phyloP scores from a whole-genome alignment of 2,888 invertebrate species.

The Hemaris fuciformis region DNA sequence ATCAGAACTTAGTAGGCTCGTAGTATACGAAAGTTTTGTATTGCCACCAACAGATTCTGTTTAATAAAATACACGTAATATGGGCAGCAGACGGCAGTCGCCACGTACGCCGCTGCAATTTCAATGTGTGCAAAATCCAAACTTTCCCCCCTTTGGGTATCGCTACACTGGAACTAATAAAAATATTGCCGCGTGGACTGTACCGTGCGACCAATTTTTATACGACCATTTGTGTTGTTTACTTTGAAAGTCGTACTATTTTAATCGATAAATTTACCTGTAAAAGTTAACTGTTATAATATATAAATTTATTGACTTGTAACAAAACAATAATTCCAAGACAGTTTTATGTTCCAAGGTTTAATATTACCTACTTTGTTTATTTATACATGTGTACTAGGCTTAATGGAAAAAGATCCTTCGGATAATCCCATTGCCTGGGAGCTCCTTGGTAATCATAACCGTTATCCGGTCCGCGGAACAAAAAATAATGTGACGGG shows the following conservation, averaged over 20 bases:
- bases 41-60: not conserved
- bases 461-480: no score
- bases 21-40: not conserved
- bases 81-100: not conserved
- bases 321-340: no score
- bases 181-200: conserved; percentile 47
- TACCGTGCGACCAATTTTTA: conserved; percentile 26
- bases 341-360: no score
- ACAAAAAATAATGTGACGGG: no score
- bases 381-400: no score
- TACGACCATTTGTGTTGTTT: conserved; percentile 13
- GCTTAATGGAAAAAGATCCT: no score
- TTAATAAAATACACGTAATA: not conserved
- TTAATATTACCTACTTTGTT: no score
- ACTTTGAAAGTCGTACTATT: not conserved
- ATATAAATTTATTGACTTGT: no score
- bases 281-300: no score
- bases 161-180: conserved; percentile 43
- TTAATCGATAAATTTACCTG: not conserved
- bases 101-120: conserved; percentile 7
- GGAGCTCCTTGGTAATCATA: no score
- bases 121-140: conserved; percentile 1
- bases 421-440: no score
- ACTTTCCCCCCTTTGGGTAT: conserved; percentile 16
- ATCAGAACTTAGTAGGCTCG: no score